Base-by-base conservation (phyloP, 2,113 vertebrate genomes). In the Hemicordylus capensis region DNA sequence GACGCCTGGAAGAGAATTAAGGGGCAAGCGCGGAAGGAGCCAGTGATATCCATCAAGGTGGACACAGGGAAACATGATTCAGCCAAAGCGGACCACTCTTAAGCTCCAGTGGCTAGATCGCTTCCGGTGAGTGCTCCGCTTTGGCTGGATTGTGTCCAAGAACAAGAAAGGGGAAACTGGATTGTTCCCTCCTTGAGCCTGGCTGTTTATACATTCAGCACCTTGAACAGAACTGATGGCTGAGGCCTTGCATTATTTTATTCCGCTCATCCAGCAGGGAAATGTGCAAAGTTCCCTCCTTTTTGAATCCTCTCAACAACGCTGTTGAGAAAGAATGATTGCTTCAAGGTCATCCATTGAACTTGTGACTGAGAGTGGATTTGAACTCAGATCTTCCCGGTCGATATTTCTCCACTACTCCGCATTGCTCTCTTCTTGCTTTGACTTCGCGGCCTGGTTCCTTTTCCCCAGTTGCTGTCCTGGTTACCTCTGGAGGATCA, bases 21-120 rank as follows among this genome's bases (percentile, higher is more conserved):
- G 14, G 4, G 2, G 22, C 4, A 37, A 44, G n/a, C 20, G 22
- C 17, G 26, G 31, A 51, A 59, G 44, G 24, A 28, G 26, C 46
- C 6, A 5, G 12, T 17, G 10, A 15, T 19, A 15, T 15, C 5
- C 3, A 12, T 19, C 9, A 51, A 1, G 8, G n/a, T 59, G 19
- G 22, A 17, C n/a, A 39, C 11, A 0, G 1, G 12, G 12, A 3
- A 6, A 14, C 4, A 5, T 22, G 20, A 6, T 59, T 24, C 51
- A 26, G 22, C 4, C 31, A 24, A 24, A 66, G 42, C 2, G 4
- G 9, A n/a, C 9, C 24, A 1, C 19, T 84, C 42, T 76, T 15
- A 39, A 22, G 37, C 15, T 37, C 37, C 34, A 20, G 28, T 58
- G 54, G 19, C 10, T 51, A 28, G 22, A 39, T 66, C 17, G 19